phyloP scores from a whole-genome alignment of 64 coral and sea anemone species.

The Orbicella faveolata region DNA sequence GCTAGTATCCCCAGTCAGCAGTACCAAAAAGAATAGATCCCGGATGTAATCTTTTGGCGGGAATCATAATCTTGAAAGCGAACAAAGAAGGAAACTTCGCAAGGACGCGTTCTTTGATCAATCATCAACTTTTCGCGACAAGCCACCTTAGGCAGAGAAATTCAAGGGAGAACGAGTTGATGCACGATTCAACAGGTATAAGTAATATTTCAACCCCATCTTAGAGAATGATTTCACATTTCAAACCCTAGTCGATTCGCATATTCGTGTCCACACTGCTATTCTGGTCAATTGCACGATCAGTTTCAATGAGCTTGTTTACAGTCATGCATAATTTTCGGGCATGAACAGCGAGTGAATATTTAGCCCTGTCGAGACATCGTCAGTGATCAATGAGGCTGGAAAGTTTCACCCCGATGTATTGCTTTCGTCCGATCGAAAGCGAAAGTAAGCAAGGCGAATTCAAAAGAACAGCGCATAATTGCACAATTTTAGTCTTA shows the following conservation, averaged over 20 bases:
- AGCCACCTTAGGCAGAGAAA: neutral
- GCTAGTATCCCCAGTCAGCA: neutral
- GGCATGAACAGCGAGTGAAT: neutral
- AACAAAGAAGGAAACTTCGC: constrained; percentile 29
- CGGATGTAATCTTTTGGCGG: constrained; percentile 26
- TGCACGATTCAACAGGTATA: neutral
- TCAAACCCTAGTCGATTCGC: neutral
- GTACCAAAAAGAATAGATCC: neutral
- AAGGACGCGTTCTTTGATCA: neutral
- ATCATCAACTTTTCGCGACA: constrained; percentile 32
- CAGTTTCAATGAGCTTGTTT: constrained; percentile 17
- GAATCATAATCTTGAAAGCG: constrained; percentile 27
- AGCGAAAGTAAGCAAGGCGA: no score
- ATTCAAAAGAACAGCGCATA: no score
- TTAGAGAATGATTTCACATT: neutral
- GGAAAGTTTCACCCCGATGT: neutral
- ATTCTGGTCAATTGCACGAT: neutral
- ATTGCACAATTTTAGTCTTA: no score
- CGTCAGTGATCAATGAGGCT: neutral
- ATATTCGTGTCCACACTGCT: neutral
- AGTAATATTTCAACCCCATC: neutral
- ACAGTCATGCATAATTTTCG: neutral
- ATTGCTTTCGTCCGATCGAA: no score
- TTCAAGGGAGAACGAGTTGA: neutral
- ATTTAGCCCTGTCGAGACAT: neutral